Percentiles rank a stretch among this genome's conserved stretches.
Conservation (phyloP, 2,797 vertebrate species). For the Lutjanus campechanus region DNA sequence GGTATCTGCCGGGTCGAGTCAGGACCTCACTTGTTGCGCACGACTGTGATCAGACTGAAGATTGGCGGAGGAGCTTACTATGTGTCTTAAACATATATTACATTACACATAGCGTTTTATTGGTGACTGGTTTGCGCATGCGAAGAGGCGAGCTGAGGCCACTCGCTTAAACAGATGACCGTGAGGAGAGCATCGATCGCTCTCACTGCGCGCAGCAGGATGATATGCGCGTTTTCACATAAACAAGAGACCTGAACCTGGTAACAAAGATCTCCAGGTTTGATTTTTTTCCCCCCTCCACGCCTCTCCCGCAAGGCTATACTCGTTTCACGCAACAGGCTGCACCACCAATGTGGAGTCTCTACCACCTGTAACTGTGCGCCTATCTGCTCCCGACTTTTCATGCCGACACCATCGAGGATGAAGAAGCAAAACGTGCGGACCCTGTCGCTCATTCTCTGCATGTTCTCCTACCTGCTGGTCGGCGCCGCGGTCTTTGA, state of each 20-base stretch:
- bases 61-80: not conserved
- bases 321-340: conserved; percentile 68
- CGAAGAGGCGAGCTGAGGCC: conserved; percentile 55
- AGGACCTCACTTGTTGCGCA: conserved; percentile 57
- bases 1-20: conserved; percentile 30
- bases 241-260: not conserved
- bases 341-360: conserved; percentile 60
- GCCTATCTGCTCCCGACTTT: conserved; percentile 40
- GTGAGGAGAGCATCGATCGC: conserved; percentile 48
- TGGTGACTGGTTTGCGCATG: conserved; percentile 72
- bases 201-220: conserved; percentile 28
- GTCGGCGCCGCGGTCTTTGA: conserved; percentile 95
- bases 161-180: conserved; percentile 60
- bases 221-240: conserved; percentile 23
- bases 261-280: not conserved
- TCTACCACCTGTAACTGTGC: conserved; percentile 68
- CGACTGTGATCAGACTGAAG: not conserved
- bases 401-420: conserved; percentile 60
- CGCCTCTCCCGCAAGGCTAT: conserved; percentile 6
- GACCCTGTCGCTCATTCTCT: conserved; percentile 91
- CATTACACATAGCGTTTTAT: conserved; percentile 25
- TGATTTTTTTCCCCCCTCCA: not conserved
- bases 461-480: conserved; percentile 94
- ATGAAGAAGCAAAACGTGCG: conserved; percentile 94
- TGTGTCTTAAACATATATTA: conserved; percentile 9